Evolutionary conservation across 2,888 invertebrate genomes (phyloP).

Genomic region (Agrilus mali): DNA sequence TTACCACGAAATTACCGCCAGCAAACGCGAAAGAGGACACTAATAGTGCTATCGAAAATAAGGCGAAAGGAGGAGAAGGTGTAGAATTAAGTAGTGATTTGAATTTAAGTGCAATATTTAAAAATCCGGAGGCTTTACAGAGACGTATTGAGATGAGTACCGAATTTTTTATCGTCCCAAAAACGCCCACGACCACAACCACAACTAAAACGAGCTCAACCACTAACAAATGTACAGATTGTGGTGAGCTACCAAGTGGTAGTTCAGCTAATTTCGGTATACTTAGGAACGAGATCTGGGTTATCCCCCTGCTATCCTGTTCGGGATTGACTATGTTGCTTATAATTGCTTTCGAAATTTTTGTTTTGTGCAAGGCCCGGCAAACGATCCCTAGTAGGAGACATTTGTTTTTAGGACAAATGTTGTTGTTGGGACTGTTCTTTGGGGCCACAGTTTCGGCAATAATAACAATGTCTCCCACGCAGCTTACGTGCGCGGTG

Average conservation of each 20-base stretch:
- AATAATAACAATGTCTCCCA: slow-evolving; percentile 65
- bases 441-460: slow-evolving; percentile 69
- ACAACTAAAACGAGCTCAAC: slow-evolving; percentile 25
- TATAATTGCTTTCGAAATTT: slow-evolving; percentile 79
- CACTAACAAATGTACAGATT: slow-evolving; percentile 30
- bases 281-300: slow-evolving; percentile 71
- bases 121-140: slow-evolving; percentile 14
- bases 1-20: slow-evolving; percentile 1
- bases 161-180: slow-evolving; percentile 69
- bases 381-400: slow-evolving; percentile 72
- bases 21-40: slow-evolving; percentile 5
- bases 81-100: slow-evolving; percentile 2
- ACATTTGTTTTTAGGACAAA: slow-evolving; percentile 78
- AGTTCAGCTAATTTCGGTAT: slow-evolving; percentile 21
- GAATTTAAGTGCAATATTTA: slow-evolving; percentile 3
- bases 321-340: slow-evolving; percentile 73
- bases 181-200: slow-evolving; percentile 33
- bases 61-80: background rate
- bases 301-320: slow-evolving; percentile 74
- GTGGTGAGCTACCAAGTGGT: slow-evolving; percentile 9
- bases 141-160: slow-evolving; percentile 69
- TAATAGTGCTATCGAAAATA: slow-evolving; percentile 6
- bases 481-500: slow-evolving; percentile 66
- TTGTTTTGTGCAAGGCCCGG: slow-evolving; percentile 76
- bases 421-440: slow-evolving; percentile 72